Evolutionary conservation across 2,888 invertebrate genomes (phyloP), one percentile per base, ranked within the genome.

Genomic region (Bombylius discolor): DNA sequence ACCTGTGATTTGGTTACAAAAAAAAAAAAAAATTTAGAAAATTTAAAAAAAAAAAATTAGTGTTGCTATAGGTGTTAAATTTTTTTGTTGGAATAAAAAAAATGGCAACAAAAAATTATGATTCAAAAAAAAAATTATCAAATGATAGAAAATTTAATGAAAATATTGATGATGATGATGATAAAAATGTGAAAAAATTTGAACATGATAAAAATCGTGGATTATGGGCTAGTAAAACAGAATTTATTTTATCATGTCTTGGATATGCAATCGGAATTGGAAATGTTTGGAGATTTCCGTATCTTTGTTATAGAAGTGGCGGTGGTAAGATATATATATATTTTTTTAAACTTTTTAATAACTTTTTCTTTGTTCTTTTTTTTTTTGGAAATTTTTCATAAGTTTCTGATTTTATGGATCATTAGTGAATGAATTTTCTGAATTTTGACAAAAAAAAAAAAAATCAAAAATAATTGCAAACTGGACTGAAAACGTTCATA

Each of bases 221-320:
- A 48, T 80, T 80, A 60, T 89, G 89, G 89, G 80, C 77, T 31
- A 83, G 76, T 59, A 87, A 87, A 73, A 73, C 81, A 14, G 89
- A 91, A 71, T 91, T 89, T 70, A 72, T 91, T 45, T 75, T 91
- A 55, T 87, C 88, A 34, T 87, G 88, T 65, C 79, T 90, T 53
- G 90, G 90, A 33, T 89, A 89, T 66, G 88, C 89, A 6, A 87
- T 91, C 53, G 90, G 90, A 50, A 84, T 90, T 57, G 89, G 90
- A 57, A 91, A 90, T 70, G 83, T 91, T 12, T 89, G 88, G 88
- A 79, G 90, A 61, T 91, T 91, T 73, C 91, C 91, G 1, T 91
- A 90, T 69, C 74, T 90, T 56, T 89, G 89, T 68, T 90, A 89
- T 70, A 81, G 87, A 66, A 90, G 88, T 71, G 90, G 90, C 14